phyloP scores from a whole-genome alignment of 2,888 invertebrate species.

The Drosophila barbarae region DNA sequence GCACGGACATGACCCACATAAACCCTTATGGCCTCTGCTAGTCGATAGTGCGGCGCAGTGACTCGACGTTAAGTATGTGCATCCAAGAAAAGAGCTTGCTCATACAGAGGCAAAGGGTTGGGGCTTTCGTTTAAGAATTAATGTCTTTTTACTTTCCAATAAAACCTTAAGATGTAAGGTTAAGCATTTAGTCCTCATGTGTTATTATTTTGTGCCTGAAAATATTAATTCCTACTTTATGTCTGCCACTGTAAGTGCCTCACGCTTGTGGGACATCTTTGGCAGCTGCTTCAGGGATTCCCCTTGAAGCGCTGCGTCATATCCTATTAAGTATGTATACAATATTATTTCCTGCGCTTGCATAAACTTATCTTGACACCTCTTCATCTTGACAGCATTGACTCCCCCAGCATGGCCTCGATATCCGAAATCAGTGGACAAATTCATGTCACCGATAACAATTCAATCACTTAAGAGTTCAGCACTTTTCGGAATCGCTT shows the following conservation, averaged over 20 bases:
- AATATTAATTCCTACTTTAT: neutral
- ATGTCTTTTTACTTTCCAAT: neutral
- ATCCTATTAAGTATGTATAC: constrained; percentile 8
- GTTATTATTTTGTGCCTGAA: neutral
- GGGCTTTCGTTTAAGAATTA: neutral
- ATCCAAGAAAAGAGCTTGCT: constrained; percentile 22
- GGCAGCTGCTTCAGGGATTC: neutral
- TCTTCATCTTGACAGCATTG: constrained; percentile 19
- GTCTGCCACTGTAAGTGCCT: neutral
- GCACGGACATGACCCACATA: constrained; percentile 24
- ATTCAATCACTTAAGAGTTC: constrained; percentile 69
- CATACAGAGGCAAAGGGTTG: neutral
- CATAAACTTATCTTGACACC: constrained; percentile 22
- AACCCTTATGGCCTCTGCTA: constrained; percentile 26
- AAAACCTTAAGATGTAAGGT: neutral
- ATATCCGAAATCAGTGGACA: constrained; percentile 50
- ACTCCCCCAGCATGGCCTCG: constrained; percentile 10
- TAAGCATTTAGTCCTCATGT: neutral
- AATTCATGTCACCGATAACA: constrained; percentile 59
- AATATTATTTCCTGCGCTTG: constrained; percentile 10
- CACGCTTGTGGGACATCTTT: neutral
- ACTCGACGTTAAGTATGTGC: constrained; percentile 43
- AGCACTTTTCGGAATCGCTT: constrained; percentile 52
- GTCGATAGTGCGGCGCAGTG: constrained; percentile 27
- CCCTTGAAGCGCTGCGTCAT: constrained; percentile 11